Conservation (phyloP, 2,888 invertebrate species). For the Cremastinae sp. region DNA sequence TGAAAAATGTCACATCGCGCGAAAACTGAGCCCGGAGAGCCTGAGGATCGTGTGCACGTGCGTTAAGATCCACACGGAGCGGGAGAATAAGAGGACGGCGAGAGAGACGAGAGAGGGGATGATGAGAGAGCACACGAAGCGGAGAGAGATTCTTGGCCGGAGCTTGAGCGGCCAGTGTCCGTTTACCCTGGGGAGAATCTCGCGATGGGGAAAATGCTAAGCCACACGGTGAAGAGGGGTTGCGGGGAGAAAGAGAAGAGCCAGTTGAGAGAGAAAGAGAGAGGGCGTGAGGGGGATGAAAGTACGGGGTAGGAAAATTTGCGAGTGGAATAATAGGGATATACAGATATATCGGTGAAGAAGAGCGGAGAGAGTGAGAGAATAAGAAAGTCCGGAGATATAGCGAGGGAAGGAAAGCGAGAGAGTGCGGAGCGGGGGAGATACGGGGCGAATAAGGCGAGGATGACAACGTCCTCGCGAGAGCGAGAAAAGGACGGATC, state of each 20-base stretch:
- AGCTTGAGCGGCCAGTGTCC: slow-evolving; percentile 51
- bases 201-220: slow-evolving; percentile 55
- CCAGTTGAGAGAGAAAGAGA: slow-evolving; percentile 38
- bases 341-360: slow-evolving; percentile 45
- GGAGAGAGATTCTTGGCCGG: slow-evolving; percentile 46
- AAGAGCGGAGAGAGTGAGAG: slow-evolving; percentile 29
- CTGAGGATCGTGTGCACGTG: not conserved
- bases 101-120: slow-evolving; percentile 44
- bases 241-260: too few species aligned
- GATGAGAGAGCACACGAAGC: slow-evolving; percentile 38
- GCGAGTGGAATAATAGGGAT: slow-evolving; percentile 55
- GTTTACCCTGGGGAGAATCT: slow-evolving; percentile 60
- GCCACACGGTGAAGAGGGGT: too few species aligned
- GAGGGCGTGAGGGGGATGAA: slow-evolving; percentile 37
- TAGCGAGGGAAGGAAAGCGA: slow-evolving; percentile 29
- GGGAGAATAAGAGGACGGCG: not conserved
- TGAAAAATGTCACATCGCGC: too few species aligned
- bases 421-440: slow-evolving; percentile 45
- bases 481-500: too few species aligned
- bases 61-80: too few species aligned
- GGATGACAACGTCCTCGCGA: slow-evolving; percentile 48
- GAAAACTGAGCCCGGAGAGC: too few species aligned
- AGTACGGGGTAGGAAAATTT: slow-evolving; percentile 52
- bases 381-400: slow-evolving; percentile 15
- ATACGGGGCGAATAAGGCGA: slow-evolving; percentile 35